Percentiles rank a stretch among this genome's conserved stretches.
These are phyloP conservation scores for Dione vanillae DNA, from an alignment of 2,888 invertebrate genomes.

Conservation along the genomic window DNA sequence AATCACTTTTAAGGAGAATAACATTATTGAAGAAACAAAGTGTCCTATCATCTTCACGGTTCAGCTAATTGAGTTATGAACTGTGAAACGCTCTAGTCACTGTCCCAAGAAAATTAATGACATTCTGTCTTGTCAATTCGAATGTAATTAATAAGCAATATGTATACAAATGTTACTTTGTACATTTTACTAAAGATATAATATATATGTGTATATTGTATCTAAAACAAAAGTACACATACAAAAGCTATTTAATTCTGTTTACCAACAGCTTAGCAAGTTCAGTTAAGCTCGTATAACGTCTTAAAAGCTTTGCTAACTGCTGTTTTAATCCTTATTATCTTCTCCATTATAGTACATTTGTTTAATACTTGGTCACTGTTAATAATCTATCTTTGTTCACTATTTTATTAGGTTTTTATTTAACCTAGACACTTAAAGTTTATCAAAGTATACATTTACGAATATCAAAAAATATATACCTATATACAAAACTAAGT, in stretches of 20 bases:
- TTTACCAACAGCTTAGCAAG: slow-evolving; percentile 14
- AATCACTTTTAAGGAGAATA: no score
- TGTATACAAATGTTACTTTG: not conserved
- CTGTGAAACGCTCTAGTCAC: not conserved
- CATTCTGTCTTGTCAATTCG: not conserved
- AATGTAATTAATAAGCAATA: not conserved
- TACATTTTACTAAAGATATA: not conserved
- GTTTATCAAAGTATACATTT: no score
- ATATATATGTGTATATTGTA: no score
- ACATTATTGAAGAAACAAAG: no score
- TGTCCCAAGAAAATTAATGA: not conserved
- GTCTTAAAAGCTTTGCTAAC: slow-evolving; percentile 20
- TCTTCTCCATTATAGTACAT: not conserved
- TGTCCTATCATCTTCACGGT: no score
- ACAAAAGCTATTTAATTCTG: slow-evolving; percentile 20
- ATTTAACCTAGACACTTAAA: no score
- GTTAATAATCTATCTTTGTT: not conserved
- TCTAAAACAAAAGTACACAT: slow-evolving; percentile 7
- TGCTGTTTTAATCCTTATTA: slow-evolving; percentile 17
- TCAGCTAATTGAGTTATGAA: not conserved
- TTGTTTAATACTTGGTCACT: not conserved
- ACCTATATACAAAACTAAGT: no score
- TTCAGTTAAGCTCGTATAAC: slow-evolving; percentile 19
- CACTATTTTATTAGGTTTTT: no score
- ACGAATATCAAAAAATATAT: no score